Conservation (phyloP, 2,113 vertebrate genomes). For the Elgaria multicarinata region DNA sequence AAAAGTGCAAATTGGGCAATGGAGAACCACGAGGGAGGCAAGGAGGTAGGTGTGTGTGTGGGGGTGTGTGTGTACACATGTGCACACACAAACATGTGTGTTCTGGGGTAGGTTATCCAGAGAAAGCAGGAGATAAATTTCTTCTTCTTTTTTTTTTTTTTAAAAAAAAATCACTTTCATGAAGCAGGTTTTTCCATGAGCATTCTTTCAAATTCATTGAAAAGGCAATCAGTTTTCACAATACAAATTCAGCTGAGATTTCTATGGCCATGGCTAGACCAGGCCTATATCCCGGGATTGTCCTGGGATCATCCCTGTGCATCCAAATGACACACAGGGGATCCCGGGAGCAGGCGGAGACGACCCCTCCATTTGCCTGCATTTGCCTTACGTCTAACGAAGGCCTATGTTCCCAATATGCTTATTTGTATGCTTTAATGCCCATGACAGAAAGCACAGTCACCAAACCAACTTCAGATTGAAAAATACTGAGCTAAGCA, state of each 20-base stretch:
- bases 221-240: accelerated
- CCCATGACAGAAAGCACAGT: not conserved
- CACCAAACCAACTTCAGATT: accelerated
- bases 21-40: too few species aligned
- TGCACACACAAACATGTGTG: not conserved
- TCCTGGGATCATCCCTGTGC: too few species aligned
- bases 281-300: too few species aligned
- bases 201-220: accelerated
- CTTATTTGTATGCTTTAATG: accelerated
- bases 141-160: not conserved
- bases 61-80: too few species aligned
- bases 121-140: too few species aligned
- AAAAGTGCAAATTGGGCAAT: too few species aligned
- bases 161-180: not conserved
- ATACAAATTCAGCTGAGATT: not conserved
- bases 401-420: not conserved
- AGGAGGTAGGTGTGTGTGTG: too few species aligned
- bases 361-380: too few species aligned
- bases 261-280: too few species aligned
- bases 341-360: too few species aligned
- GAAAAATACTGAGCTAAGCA: not conserved
- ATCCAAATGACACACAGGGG: too few species aligned
- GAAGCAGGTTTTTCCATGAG: not conserved
- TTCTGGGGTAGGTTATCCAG: accelerated
- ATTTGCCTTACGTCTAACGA: too few species aligned